These are phyloP conservation scores for Frieseomelitta varia DNA, from an alignment of 1,140 invertebrate species.

Conservation along the genomic window DNA sequence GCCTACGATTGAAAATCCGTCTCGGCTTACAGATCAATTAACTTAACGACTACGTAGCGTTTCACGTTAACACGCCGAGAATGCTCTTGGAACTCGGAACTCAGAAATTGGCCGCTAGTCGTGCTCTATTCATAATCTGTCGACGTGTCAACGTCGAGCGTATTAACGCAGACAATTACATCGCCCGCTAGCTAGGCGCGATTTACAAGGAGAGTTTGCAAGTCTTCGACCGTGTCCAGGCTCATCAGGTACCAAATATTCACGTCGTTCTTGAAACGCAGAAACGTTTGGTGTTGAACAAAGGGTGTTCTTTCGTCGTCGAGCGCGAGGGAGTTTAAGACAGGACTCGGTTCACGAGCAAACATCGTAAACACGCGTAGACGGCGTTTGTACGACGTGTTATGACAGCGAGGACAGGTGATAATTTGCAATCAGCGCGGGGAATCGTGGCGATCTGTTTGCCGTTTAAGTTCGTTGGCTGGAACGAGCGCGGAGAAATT, in stretches of 20 bases:
- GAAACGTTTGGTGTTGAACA: conserved; percentile 50
- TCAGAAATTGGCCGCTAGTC: not conserved
- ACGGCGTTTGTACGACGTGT: conserved; percentile 24
- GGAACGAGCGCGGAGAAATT: not conserved
- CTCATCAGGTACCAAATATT: not conserved
- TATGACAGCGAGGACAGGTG: conserved; percentile 44
- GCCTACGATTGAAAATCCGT: conserved; percentile 48
- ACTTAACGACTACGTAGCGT: conserved; percentile 66
- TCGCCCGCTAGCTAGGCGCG: conserved; percentile 68
- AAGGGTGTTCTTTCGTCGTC: conserved; percentile 11
- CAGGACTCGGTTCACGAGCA: not conserved
- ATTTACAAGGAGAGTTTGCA: conserved; percentile 71
- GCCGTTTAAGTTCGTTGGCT: not conserved
- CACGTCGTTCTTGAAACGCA: conserved; percentile 18
- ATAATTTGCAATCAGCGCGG: conserved; percentile 46
- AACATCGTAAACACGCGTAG: conserved; percentile 46
- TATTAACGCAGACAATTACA: conserved; percentile 75
- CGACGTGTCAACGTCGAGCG: conserved; percentile 59
- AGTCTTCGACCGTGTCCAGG: conserved; percentile 30
- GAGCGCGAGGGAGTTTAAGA: conserved; percentile 32
- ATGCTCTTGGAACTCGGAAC: conserved; percentile 37
- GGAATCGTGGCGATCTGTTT: not conserved
- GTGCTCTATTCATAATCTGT: conserved; percentile 51
- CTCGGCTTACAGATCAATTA: conserved; percentile 70
- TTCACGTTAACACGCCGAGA: conserved; percentile 55